Base-by-base conservation (phyloP, 2,797 vertebrate genomes). In the Merluccius polli region DNA sequence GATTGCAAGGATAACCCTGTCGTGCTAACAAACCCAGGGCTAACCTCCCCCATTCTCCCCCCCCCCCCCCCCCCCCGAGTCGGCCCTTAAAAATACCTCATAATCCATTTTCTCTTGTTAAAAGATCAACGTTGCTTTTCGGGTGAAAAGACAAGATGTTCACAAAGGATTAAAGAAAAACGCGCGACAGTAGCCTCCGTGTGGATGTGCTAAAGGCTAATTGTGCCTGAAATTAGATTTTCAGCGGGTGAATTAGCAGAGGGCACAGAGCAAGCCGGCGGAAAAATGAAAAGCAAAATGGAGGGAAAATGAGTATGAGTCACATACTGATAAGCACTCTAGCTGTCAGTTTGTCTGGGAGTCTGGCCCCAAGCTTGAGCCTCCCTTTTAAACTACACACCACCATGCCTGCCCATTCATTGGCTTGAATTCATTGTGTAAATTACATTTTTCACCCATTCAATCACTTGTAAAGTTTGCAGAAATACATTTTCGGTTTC, bases 151-250 rank as follows among this genome's bases (percentile, higher is more conserved):
- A 84, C 82, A 74, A 87, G 85, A 87, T 84, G 75, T 79, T 85
- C 83, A 87, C 80, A 86, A 85, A 87, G 83, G 77, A 81, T 75
- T 41, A 24, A 4, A 8, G 59, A 29, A 72, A 78, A 79, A 84
- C 63, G 70, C 67, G 65, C 85, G 79, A 74, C 76, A 52, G 88
- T 81, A 82, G 52, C 82, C 38, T 80, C 73, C 83, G 70, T 85
- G 87, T 74, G 80, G 84, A 86, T 87, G 84, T 90, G 91, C 89
- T 91, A 92, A 93, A 93, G 91, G 92, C 90, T 93, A 94, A 94
- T 93, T 92, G 91, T 89, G 81, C 93, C 87, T 89, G 87, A 92
- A 93, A 93, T 92, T 80, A 91, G 91, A 90, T 92, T 93, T 93
- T 90, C 92, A 93, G 91, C 83, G 75, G 87, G 79, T 86, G 88